These are phyloP conservation scores for Sinodicranocentrus sp. DNA, from an alignment of 2,888 invertebrate species.

Conservation along the genomic window DNA sequence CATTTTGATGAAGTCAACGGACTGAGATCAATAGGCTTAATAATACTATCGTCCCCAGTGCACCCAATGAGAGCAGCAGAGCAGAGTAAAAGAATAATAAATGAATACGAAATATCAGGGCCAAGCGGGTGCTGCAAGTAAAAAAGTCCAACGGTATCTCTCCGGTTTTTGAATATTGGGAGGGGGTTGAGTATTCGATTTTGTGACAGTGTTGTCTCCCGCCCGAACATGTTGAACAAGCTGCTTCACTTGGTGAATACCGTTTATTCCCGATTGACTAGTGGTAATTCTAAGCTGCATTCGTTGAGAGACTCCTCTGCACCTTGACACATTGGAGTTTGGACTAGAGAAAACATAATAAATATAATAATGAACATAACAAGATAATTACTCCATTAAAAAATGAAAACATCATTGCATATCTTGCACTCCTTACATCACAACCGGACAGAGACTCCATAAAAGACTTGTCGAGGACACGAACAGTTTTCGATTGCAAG, in stretches of 20 bases:
- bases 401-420: not conserved
- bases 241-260: not conserved
- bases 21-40: conserved; percentile 51
- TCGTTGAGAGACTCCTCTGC: not conserved
- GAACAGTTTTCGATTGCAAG: not conserved
- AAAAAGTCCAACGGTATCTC: not conserved
- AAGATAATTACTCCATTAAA: not conserved
- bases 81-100: conserved; percentile 28
- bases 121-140: conserved; percentile 27
- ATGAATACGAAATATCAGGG: conserved; percentile 21
- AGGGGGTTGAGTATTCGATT: conserved; percentile 36
- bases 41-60: conserved; percentile 60
- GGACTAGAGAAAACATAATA: no score
- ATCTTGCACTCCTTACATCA: not conserved
- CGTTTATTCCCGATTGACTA: conserved; percentile 40
- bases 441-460: conserved; percentile 23
- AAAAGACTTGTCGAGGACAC: not conserved
- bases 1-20: conserved; percentile 3
- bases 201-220: conserved; percentile 30
- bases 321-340: not conserved
- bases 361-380: no score
- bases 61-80: conserved; percentile 43
- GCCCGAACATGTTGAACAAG: conserved; percentile 25
- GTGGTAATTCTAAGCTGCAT: conserved; percentile 42
- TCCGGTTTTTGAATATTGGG: not conserved